These are phyloP conservation scores for Prunella strophiata DNA, from an alignment of 2,797 vertebrate genomes.

Conservation along the genomic window DNA sequence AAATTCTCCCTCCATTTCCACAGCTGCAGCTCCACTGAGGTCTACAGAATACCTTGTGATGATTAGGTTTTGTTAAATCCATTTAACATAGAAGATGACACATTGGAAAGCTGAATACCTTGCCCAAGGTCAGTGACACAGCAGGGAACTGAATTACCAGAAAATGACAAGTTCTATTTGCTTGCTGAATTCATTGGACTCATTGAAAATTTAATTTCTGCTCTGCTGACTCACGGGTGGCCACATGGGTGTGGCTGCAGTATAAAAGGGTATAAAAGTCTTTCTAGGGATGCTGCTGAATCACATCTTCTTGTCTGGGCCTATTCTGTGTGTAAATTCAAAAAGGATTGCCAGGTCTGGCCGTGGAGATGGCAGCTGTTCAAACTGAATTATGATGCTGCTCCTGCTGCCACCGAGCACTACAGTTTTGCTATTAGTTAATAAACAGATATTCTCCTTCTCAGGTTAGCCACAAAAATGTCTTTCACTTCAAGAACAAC, in stretches of 20 bases:
- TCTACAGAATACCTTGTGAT: background rate
- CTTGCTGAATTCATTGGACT: background rate
- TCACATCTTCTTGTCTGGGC: slow-evolving; percentile 1
- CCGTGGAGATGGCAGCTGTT: background rate
- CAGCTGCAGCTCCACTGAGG: background rate
- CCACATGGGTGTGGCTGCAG: background rate
- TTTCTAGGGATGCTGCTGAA: slow-evolving; percentile 21
- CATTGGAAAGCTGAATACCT: slow-evolving; percentile 23
- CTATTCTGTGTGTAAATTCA: background rate
- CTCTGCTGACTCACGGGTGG: background rate
- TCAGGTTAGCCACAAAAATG: slow-evolving; percentile 8
- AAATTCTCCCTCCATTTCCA: slow-evolving; percentile 1
- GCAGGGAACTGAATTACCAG: background rate
- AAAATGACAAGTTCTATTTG: background rate
- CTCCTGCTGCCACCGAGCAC: background rate
- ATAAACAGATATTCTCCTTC: slow-evolving; percentile 13
- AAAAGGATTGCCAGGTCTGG: background rate
- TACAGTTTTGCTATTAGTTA: background rate
- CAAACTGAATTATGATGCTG: background rate
- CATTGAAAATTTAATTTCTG: slow-evolving; percentile 19
- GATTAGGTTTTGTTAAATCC: slow-evolving; percentile 18
- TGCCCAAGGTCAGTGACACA: slow-evolving; percentile 49
- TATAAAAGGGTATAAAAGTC: background rate
- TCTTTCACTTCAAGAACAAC: background rate
- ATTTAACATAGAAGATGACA: slow-evolving; percentile 17